Evolutionary conservation across 2,113 vertebrate genomes (phyloP).

Genomic region (Sapayoa aenigma): DNA sequence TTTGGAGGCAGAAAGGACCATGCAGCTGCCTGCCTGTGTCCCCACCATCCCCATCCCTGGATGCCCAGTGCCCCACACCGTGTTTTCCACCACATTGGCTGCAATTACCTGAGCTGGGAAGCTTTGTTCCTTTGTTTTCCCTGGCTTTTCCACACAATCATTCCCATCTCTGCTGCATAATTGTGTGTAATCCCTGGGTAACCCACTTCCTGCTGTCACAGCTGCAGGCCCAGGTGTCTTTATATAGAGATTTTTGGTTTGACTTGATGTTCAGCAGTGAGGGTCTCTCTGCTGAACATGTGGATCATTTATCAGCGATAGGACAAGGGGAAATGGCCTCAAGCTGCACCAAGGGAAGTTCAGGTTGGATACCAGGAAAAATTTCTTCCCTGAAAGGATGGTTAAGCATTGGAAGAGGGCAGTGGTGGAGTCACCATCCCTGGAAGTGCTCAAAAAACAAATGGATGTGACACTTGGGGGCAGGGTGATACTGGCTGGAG

Average conservation of each 20-base stretch:
- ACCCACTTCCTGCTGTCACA: not conserved
- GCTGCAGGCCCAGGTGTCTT: not conserved
- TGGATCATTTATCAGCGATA: not conserved
- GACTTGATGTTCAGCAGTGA: not conserved
- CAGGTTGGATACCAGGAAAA: not conserved
- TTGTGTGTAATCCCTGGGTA: not conserved
- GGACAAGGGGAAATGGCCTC: not conserved
- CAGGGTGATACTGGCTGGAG: fast-evolving
- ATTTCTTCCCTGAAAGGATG: not conserved
- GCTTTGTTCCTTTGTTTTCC: not conserved
- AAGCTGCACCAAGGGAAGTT: not conserved
- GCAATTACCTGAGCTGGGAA: not conserved
- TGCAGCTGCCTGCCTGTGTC: not conserved
- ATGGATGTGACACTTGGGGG: not conserved
- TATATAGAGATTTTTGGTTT: not conserved
- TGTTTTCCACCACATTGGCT: not conserved
- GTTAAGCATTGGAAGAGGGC: not conserved
- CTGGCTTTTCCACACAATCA: not conserved
- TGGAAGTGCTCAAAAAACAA: not conserved
- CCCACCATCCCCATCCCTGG: fast-evolving
- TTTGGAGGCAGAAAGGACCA: not conserved
- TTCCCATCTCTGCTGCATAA: not conserved
- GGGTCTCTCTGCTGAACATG: not conserved
- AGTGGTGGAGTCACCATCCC: not conserved
- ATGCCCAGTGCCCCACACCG: fast-evolving